Conservation (phyloP, 2,888 invertebrate genomes). For the Acleris sparsana region DNA sequence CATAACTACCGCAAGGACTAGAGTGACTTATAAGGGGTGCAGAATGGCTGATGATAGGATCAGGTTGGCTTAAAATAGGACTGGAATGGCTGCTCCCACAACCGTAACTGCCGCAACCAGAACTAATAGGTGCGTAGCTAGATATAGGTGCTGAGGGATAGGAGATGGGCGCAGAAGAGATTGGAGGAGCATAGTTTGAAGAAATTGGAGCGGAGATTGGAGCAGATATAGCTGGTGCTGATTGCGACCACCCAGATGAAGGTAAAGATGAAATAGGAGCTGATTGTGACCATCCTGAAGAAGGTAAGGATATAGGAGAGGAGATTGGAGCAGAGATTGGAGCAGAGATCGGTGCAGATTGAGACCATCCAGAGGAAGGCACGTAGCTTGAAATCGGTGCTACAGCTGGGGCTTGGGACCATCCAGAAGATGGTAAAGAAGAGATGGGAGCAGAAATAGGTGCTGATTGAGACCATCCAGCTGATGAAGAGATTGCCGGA, state of each 20-base stretch:
- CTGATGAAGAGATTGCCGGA: conserved; percentile 2
- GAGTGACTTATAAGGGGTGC: conserved; percentile 8
- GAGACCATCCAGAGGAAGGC: not conserved
- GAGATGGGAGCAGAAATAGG: conserved; percentile 11
- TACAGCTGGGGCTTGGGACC: not conserved
- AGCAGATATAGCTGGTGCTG: not conserved
- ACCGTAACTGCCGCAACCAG: conserved; percentile 22
- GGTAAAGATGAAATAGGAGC: conserved; percentile 3
- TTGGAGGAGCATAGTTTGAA: conserved; percentile 6
- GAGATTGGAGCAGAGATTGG: conserved; percentile 8
- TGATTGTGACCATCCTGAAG: conserved; percentile 4
- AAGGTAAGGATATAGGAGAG: conserved; percentile 8
- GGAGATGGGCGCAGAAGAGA: conserved; percentile 17
- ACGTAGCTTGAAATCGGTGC: not conserved
- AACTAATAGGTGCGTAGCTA: conserved; percentile 27
- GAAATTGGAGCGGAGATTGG: conserved; percentile 20
- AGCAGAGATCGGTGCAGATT: conserved; percentile 2
- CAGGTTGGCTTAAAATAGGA: conserved; percentile 10
- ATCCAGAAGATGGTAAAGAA: conserved; percentile 1
- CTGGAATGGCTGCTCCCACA: conserved; percentile 33
- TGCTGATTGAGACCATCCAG: conserved; percentile 15
- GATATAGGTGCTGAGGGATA: conserved; percentile 18
- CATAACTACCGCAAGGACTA: conserved; percentile 3
- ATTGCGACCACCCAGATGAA: conserved; percentile 8
- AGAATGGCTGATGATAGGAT: conserved; percentile 16